Base-by-base conservation (phyloP, 2,888 invertebrate species). In the Agrotis puta region DNA sequence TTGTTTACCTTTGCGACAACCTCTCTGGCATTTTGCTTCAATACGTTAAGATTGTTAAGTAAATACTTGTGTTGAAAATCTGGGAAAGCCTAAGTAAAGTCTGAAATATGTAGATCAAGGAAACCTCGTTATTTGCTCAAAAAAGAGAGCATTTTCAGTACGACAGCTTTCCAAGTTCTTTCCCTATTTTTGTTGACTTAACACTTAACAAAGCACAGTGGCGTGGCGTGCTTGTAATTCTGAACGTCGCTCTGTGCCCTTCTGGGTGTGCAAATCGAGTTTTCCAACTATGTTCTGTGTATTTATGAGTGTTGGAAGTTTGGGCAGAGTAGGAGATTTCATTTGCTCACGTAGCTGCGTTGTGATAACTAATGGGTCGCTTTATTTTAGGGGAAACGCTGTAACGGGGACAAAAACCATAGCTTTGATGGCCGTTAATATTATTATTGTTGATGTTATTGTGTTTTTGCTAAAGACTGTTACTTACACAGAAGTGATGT, bases 171-270 rank as follows among this genome's bases (percentile, higher is more conserved):
- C 62, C 71, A 75, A 83, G 75, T 81, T 83, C 77, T 69, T 77
- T 76, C 54, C n/a, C 64, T 82, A 80, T 86, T 82, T 85, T 82
- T 85, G 88, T 88, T 86, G 85, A 83, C 79, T 85, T 81, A 78
- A 76, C 75, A 65, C 76, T 72, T 62, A 54, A 75, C 75, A 72
- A 72, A 63, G 74, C 77, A 79, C 80, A 70, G 76, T 80, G 83
- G 77, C 84, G 86, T 84, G 79, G 82, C 85, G 87, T 87, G 85
- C 85, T 88, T 86, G 81, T 85, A 86, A 89, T 89, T 87, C 84
- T 88, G 82, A 88, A 87, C 83, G 85, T 71, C 77, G 83, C 83
- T 84, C 86, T 83, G 78, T 85, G 75, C 74, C 71, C 77, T 78
- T 81, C 70, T 75, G 69, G 71, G 80, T 85, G 77, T 80, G 80